Percentiles rank a stretch among this genome's conserved stretches.
Conservation (phyloP, 2,888 invertebrate genomes). For the Tinea pellionella region DNA sequence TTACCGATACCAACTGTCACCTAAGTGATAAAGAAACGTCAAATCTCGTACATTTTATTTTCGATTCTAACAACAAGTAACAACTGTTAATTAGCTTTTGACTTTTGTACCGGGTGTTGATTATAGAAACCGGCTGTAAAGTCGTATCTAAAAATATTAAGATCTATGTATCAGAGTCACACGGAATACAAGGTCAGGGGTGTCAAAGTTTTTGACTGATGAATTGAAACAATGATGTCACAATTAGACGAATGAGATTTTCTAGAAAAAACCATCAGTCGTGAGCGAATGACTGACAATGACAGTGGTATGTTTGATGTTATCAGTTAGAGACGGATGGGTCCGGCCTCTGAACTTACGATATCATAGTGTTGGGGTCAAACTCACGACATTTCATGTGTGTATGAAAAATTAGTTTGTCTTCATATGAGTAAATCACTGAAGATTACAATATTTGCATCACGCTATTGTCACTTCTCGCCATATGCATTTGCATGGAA, state of each 20-base stretch:
- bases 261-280: slow-evolving; percentile 24
- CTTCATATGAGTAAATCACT: not conserved
- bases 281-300: slow-evolving; percentile 22
- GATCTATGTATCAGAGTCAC: slow-evolving; percentile 19
- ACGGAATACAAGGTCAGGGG: slow-evolving; percentile 33
- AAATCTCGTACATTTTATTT: too few species aligned
- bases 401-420: slow-evolving; percentile 4
- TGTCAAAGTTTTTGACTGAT: slow-evolving; percentile 40
- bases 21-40: too few species aligned
- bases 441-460: too few species aligned
- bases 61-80: too few species aligned
- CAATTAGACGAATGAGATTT: slow-evolving; percentile 42
- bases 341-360: slow-evolving; percentile 18
- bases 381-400: slow-evolving; percentile 7
- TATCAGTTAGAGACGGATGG: slow-evolving; percentile 33
- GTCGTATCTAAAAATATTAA: not conserved
- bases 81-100: too few species aligned
- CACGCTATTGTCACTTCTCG: too few species aligned
- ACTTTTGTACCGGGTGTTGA: too few species aligned
- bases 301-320: slow-evolving; percentile 32
- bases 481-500: too few species aligned
- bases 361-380: not conserved
- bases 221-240: slow-evolving; percentile 60
- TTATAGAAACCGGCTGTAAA: too few species aligned
- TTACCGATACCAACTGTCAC: too few species aligned